Conservation (phyloP, 2,797 vertebrate species). For the Sebastes vulpes region DNA sequence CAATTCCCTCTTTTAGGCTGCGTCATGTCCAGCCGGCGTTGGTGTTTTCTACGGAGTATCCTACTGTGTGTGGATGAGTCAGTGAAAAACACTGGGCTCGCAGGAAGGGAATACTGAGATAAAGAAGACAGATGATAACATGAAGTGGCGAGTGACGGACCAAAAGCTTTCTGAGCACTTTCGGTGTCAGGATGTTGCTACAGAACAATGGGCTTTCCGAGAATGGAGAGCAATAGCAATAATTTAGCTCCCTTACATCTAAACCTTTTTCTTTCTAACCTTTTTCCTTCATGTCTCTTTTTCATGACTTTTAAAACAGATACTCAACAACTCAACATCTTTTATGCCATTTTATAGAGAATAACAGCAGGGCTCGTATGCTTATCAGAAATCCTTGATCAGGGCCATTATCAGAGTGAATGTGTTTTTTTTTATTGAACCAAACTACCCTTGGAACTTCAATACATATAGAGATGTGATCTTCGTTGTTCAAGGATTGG, state of each 20-base stretch:
- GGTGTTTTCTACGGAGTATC: conserved; percentile 33
- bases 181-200: conserved; percentile 1
- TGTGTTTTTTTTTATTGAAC: not conserved
- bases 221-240: not conserved
- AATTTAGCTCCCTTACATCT: not conserved
- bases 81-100: conserved; percentile 3
- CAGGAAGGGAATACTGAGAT: conserved; percentile 17
- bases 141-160: not conserved
- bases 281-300: not conserved
- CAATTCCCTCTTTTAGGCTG: conserved; percentile 25
- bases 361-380: not conserved
- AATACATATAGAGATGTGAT: not conserved
- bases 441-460: not conserved
- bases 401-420: not conserved
- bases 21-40: conserved; percentile 2
- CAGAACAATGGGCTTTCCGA: conserved; percentile 1
- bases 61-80: conserved; percentile 32
- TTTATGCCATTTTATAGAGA: not conserved
- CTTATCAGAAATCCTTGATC: not conserved
- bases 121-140: conserved; percentile 14
- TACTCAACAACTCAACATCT: not conserved
- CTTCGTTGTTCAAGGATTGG: not conserved
- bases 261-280: not conserved
- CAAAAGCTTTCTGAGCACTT: conserved; percentile 20
- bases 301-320: not conserved